Evolutionary conservation across 2,113 vertebrate species (phyloP), one percentile per base, ranked within the genome.

Genomic region (Irena cyanogastra): DNA sequence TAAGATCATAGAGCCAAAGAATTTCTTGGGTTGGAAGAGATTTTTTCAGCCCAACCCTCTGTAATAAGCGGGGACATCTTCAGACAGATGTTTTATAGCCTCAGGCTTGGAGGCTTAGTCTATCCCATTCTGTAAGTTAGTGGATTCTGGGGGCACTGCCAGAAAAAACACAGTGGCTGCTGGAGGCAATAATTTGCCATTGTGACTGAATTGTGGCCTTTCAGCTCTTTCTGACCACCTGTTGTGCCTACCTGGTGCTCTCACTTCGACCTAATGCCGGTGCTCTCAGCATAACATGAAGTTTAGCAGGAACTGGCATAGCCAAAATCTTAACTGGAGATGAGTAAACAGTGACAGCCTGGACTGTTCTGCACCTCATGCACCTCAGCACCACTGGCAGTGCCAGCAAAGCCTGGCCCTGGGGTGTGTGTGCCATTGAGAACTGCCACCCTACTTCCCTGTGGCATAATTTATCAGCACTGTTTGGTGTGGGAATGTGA

Each of bases 361-460:
- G 47, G 39, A 9, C 52, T 9, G 9, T 37, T 60, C 9, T 33
- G 61, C 49, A 3, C 4, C 3, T 42, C 8, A 3, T 2, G 10
- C 11, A 4, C 35, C 24, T 88, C n/a, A 37, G 42, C 26, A 23
- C 26, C 3, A 0, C 56, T 42, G 44, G 11, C 5, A 3, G 21
- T 31, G 54, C 23, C 33, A 54, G 65, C 37, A 49, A 28, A 59
- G 31, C 22, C 31, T 39, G 19, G 10, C 18, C 35, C 64, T 56
- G 52, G 42, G 4, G 6, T 9, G 12, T 19, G 24, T 14, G 3
- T 6, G 1, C 11, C 2, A 0, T 18, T 20, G 61, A 79, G 22
- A 81, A 39, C 28, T 44, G 69, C 30, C 12, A 4, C 44, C 56
- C 41, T 18, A 0, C n/a, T 59, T 59, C 19, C 27, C 7, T 33